Evolutionary conservation across 2,888 invertebrate species (phyloP).

Genomic region (Sarcophaga carnaria): DNA sequence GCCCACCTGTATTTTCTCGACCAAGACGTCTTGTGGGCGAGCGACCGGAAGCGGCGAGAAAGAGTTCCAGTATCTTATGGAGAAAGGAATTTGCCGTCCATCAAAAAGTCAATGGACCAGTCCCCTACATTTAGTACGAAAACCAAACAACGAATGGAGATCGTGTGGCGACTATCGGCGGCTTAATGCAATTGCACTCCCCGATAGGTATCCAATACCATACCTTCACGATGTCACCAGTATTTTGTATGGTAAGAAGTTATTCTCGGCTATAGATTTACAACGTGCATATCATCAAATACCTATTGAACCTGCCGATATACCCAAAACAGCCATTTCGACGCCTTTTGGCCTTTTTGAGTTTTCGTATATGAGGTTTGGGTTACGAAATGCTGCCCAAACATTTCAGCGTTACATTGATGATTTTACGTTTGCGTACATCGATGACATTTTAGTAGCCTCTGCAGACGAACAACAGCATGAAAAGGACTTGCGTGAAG

Average conservation of each 20-base stretch:
- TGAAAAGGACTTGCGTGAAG: not conserved
- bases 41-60: no score
- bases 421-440: slow-evolving; percentile 26
- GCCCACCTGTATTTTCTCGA: no score
- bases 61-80: no score
- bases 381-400: not conserved
- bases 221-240: slow-evolving; percentile 2
- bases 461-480: slow-evolving; percentile 19
- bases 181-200: no score
- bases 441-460: slow-evolving; percentile 29
- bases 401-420: slow-evolving; percentile 44
- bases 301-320: not conserved
- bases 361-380: slow-evolving; percentile 1
- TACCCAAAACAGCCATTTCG: not conserved
- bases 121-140: no score
- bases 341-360: not conserved
- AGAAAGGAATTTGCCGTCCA: no score
- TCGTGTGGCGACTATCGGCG: no score
- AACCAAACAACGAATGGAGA: no score
- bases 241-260: not conserved
- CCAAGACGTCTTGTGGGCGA: no score
- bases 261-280: no score
- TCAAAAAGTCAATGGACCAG: no score
- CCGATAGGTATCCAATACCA: not conserved
- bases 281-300: slow-evolving; percentile 4